phyloP scores from a whole-genome alignment of 2,888 invertebrate genomes.

The Drosophila testacea region DNA sequence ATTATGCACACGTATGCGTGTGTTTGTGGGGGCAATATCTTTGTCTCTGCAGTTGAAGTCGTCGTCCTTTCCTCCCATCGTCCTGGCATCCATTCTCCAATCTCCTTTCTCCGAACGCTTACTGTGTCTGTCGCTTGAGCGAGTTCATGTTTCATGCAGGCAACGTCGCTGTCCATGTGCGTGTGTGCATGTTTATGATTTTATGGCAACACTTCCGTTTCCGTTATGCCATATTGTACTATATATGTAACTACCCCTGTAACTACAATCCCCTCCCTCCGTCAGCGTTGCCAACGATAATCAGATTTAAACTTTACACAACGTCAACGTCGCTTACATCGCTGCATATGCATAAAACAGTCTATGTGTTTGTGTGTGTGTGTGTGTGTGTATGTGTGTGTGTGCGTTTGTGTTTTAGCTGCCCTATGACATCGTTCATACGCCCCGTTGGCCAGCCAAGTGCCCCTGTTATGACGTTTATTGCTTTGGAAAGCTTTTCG shows the following conservation, averaged over 20 bases:
- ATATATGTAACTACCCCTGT: slow-evolving; percentile 29
- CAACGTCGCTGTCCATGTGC: slow-evolving; percentile 58
- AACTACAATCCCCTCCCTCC: slow-evolving; percentile 1
- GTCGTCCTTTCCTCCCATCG: slow-evolving; percentile 7
- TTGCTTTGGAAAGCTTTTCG: slow-evolving; percentile 76
- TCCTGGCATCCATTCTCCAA: slow-evolving; percentile 27
- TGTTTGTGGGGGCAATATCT: slow-evolving; percentile 42
- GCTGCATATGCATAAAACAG: slow-evolving; percentile 52
- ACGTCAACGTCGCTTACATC: slow-evolving; percentile 74
- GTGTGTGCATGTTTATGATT: slow-evolving; percentile 80
- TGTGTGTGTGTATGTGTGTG: slow-evolving; percentile 14
- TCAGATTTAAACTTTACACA: slow-evolving; percentile 81
- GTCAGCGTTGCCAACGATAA: slow-evolving; percentile 64
- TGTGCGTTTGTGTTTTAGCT: slow-evolving; percentile 42
- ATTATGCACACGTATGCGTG: slow-evolving; percentile 9
- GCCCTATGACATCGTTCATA: slow-evolving; percentile 79
- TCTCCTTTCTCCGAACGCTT: slow-evolving; percentile 8
- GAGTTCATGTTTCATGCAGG: slow-evolving; percentile 77
- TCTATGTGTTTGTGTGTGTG: slow-evolving; percentile 17
- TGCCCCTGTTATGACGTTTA: slow-evolving; percentile 75
- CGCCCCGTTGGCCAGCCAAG: slow-evolving; percentile 78
- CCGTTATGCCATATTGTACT: slow-evolving; percentile 70
- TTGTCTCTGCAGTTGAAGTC: slow-evolving; percentile 56
- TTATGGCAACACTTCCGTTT: slow-evolving; percentile 82
- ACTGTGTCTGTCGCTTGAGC: slow-evolving; percentile 46